These are phyloP conservation scores for Catharus bicknelli DNA, from an alignment of 2,113 vertebrate species.

Conservation along the genomic window DNA sequence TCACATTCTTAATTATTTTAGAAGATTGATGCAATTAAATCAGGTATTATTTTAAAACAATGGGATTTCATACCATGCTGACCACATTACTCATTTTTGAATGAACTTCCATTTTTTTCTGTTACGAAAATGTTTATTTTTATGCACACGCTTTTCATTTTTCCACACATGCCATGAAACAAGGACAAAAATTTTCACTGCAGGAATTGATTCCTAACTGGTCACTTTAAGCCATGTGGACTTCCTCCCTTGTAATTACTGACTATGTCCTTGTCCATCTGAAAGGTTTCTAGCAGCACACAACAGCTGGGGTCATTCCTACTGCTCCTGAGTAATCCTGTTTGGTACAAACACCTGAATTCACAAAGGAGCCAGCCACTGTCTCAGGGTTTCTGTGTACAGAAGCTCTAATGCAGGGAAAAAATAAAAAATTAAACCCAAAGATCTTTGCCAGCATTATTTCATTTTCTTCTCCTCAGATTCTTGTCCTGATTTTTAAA, in stretches of 20 bases:
- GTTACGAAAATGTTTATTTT: neutral
- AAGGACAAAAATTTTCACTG: neutral
- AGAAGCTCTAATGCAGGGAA: neutral
- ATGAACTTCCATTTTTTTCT: neutral
- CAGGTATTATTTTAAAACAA: neutral
- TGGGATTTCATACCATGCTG: neutral
- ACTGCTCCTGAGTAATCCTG: neutral
- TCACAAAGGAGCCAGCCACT: neutral
- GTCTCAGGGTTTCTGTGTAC: neutral
- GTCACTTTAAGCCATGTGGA: neutral
- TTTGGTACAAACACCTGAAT: neutral
- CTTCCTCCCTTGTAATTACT: neutral
- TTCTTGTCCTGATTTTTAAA: neutral
- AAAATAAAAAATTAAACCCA: neutral
- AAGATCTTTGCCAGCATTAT: neutral
- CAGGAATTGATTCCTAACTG: neutral
- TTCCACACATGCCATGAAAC: neutral
- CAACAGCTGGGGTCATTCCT: neutral
- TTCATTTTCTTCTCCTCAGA: neutral
- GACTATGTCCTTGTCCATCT: neutral
- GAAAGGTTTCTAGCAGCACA: neutral
- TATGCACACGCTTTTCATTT: rapidly evolving
- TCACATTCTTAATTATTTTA: neutral
- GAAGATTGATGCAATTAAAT: neutral
- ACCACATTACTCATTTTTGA: neutral